A percentile compares a stretch with the other conserved stretches of the same genome.
These are phyloP conservation scores for Drosophila leontia DNA, from an alignment of 1,140 invertebrate species.

Conservation along the genomic window DNA sequence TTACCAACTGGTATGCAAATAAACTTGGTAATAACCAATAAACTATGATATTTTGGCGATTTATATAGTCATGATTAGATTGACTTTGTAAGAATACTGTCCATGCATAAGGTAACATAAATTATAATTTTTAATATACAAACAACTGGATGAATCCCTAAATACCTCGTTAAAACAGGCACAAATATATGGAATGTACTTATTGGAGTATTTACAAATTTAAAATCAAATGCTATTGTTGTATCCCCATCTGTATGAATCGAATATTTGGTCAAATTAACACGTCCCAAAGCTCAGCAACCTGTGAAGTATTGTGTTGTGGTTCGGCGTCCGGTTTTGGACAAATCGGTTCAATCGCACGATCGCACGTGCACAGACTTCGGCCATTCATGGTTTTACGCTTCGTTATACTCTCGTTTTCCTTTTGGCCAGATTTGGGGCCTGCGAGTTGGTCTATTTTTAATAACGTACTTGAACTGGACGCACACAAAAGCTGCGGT, in stretches of 20 bases:
- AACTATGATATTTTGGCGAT: background rate
- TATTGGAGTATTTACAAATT: background rate
- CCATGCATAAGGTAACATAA: background rate
- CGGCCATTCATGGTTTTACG: slow-evolving; percentile 58
- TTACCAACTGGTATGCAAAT: too few species aligned
- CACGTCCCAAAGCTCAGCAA: slow-evolving; percentile 41
- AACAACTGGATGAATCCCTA: too few species aligned
- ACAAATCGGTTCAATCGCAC: slow-evolving; percentile 46
- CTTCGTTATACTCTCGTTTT: slow-evolving; percentile 52
- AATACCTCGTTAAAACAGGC: too few species aligned
- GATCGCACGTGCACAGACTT: slow-evolving; percentile 54
- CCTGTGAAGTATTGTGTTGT: slow-evolving; percentile 18
- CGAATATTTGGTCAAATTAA: slow-evolving; percentile 50
- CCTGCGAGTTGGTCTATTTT: slow-evolving; percentile 37
- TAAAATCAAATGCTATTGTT: background rate
- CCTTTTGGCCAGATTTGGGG: slow-evolving; percentile 33
- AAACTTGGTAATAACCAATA: background rate
- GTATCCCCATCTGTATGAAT: background rate
- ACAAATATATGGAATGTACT: background rate
- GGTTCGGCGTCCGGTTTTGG: slow-evolving; percentile 41
- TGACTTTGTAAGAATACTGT: too few species aligned
- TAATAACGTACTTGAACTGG: slow-evolving; percentile 9
- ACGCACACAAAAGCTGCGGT: slow-evolving; percentile 23
- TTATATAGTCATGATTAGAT: background rate
- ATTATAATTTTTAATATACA: background rate